Conservation (phyloP, 1,140 invertebrate species). For the Globodera ellingtonae region DNA sequence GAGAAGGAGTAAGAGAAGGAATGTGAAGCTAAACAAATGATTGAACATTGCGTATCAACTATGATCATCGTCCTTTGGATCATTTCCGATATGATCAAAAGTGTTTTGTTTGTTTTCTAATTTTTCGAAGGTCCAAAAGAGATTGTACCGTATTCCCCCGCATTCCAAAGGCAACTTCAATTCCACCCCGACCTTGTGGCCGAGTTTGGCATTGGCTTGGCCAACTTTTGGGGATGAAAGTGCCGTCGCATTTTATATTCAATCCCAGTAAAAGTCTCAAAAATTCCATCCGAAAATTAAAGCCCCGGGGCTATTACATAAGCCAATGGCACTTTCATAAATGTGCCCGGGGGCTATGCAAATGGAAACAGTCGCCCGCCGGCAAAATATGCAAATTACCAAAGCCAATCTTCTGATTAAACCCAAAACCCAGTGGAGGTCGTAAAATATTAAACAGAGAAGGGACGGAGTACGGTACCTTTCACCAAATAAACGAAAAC, state of each 20-base stretch:
- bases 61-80: too few species aligned
- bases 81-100: too few species aligned
- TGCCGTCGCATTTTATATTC: not conserved
- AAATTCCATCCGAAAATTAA: not conserved
- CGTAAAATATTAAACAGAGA: not conserved
- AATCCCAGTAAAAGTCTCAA: not conserved
- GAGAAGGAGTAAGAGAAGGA: too few species aligned
- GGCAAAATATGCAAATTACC: slow-evolving; percentile 3
- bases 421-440: not conserved
- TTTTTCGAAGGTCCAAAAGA: too few species aligned
- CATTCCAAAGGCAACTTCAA: too few species aligned
- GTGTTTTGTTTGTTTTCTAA: too few species aligned
- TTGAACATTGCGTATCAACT: too few species aligned
- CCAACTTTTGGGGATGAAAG: too few species aligned
- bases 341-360: not conserved
- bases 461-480: not conserved
- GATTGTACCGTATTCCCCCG: too few species aligned
- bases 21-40: too few species aligned
- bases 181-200: not conserved
- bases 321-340: not conserved
- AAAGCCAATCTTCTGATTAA: not conserved
- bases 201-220: not conserved
- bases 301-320: not conserved
- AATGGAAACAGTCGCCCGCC: not conserved
- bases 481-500: not conserved